Evolutionary conservation across 2,113 vertebrate species (phyloP), one percentile per base, ranked within the genome.

Genomic region (Aphyosemion australe): DNA sequence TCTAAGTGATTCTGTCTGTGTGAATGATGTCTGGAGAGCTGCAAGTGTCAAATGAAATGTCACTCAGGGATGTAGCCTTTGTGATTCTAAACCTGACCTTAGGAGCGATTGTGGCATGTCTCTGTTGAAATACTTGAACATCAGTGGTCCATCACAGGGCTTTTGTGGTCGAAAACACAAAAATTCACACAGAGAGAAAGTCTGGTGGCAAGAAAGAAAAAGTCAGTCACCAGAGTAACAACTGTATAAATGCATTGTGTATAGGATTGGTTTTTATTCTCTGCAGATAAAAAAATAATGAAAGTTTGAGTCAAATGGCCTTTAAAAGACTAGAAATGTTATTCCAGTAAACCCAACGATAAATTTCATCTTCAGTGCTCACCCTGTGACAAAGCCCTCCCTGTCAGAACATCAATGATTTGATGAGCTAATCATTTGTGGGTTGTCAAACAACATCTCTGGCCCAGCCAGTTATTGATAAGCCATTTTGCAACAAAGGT

Each of bases 401-500:
- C 52, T 81, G 72, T 79, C 67, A 70, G 20, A 76, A 74, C 60
- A 64, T 87, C 74, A 72, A 64, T 85, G 71, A 59, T 65, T 49
- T 71, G 78, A 79, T 46, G 60, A 72, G 72, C 80, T 66, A 61
- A 79, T 74, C 64, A 79, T 82, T 83, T 71, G 67, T 47, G 46
- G 26, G 34, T 69, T 72, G 69, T 69, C 78, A 82, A 67, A 78
- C 69, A 74, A 65, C 63, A 69, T 59, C 67, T 72, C 49, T 65
- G 51, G 72, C 76, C 57, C 71, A 39, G 63, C 37, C 60, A 34
- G 59, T 63, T 83, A 83, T 81, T 74, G 81, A 86, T 72, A 63
- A 86, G 56, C 57, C 31, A 61, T 72, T 69, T 57, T 10, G 18
- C 49, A 54, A 47, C 46, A 57, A 80, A 74, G 56, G 60, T 46